Conservation (phyloP, 1,140 invertebrate genomes). For the Cyphomyrmex costatus region DNA sequence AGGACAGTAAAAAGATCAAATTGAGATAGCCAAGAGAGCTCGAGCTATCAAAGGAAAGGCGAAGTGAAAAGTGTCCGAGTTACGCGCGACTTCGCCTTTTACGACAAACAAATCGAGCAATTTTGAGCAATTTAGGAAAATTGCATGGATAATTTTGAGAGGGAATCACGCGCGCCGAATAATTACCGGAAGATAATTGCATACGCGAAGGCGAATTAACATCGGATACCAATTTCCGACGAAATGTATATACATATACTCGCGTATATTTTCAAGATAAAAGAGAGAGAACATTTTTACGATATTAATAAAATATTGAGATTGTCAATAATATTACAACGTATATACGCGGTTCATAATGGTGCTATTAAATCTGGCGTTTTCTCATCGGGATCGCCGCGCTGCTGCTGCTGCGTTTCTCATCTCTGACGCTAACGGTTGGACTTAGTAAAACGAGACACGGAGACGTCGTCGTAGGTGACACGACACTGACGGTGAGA, state of each 20-base stretch:
- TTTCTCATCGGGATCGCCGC: not conserved
- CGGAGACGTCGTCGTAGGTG: constrained; percentile 17
- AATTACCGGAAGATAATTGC: constrained; percentile 31
- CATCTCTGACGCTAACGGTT: constrained; percentile 20
- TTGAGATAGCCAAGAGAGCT: constrained; percentile 58
- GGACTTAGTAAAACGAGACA: not conserved
- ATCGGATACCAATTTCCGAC: not conserved
- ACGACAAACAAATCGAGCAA: constrained; percentile 35
- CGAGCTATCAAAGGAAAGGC: constrained; percentile 49
- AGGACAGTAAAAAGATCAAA: constrained; percentile 68
- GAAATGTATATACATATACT: not conserved
- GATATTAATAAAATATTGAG: not conserved
- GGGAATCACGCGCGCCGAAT: not conserved
- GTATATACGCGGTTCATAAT: not conserved
- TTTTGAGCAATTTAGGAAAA: constrained; percentile 7
- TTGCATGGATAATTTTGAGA: not conserved
- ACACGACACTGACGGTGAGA: constrained; percentile 30
- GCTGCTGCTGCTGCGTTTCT: no score
- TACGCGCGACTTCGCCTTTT: constrained; percentile 17
- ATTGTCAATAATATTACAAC: not conserved
- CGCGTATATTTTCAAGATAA: not conserved
- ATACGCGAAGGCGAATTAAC: not conserved
- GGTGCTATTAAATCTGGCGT: not conserved
- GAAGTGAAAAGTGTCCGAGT: constrained; percentile 45
- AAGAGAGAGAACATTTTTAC: not conserved